phyloP scores from a whole-genome alignment of 53 echinoderm and acorn worm genomes.

The Paracentrotus lividus region DNA sequence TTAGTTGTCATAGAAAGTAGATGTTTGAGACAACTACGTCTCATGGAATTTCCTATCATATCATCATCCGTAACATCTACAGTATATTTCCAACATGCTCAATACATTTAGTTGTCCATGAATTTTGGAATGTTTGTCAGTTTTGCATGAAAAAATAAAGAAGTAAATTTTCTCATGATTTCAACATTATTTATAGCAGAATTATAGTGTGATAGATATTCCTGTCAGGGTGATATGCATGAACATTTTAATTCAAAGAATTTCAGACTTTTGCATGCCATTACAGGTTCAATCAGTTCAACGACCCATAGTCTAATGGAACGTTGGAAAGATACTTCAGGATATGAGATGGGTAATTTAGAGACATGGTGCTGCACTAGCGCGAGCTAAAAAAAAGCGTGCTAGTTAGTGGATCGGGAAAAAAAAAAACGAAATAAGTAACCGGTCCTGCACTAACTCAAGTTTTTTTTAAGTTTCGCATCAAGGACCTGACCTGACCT shows the following conservation, averaged over 20 bases:
- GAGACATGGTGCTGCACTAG: not conserved
- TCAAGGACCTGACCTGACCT: too few relatives aligned
- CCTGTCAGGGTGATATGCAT: too few relatives aligned
- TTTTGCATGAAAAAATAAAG: too few relatives aligned
- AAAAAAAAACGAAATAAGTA: too few relatives aligned
- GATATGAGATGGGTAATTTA: slow-evolving; percentile 36
- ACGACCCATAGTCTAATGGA: not conserved
- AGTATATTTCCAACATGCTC: not conserved
- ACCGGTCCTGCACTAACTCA: too few relatives aligned
- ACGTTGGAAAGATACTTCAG: not conserved
- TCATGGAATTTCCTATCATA: slow-evolving; percentile 29
- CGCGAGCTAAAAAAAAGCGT: too few relatives aligned
- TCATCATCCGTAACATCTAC: not conserved
- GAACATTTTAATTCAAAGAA: not conserved
- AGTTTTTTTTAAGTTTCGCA: too few relatives aligned
- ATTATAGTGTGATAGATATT: too few relatives aligned
- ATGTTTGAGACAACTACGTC: slow-evolving; percentile 26
- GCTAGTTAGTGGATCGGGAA: too few relatives aligned
- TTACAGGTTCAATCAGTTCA: not conserved
- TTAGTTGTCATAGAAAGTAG: not conserved
- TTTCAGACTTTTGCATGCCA: not conserved
- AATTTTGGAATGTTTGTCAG: not conserved
- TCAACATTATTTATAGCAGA: too few relatives aligned
- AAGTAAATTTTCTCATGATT: too few relatives aligned
- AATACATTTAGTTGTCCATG: not conserved